Conservation (phyloP, 1,140 invertebrate genomes). For the Leucophenga varia region DNA sequence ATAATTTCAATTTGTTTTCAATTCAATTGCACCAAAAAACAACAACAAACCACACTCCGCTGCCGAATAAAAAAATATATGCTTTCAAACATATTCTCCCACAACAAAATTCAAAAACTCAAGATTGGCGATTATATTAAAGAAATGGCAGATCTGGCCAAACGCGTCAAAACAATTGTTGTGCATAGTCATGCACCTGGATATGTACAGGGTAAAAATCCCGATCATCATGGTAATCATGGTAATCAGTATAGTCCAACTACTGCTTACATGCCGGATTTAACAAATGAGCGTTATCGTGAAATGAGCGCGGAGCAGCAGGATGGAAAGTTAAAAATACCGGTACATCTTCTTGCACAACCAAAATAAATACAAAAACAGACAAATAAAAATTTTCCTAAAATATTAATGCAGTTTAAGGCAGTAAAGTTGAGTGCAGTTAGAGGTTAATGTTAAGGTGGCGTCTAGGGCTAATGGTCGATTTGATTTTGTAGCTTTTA, state of each 20-base stretch:
- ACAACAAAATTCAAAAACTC: too few species aligned
- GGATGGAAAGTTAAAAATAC: slow-evolving; percentile 43
- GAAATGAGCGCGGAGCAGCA: slow-evolving; percentile 34
- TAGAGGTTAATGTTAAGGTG: too few species aligned
- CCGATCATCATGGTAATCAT: slow-evolving; percentile 26
- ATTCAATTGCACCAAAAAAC: slow-evolving; percentile 1
- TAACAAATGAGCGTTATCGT: slow-evolving; percentile 41
- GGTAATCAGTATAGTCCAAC: slow-evolving; percentile 47
- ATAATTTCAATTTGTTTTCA: too few species aligned
- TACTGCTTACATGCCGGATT: slow-evolving; percentile 32
- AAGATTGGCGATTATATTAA: slow-evolving; percentile 49
- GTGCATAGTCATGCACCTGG: slow-evolving; percentile 33
- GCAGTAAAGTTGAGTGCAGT: too few species aligned
- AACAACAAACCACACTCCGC: slow-evolving; percentile 6
- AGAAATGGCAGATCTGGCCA: slow-evolving; percentile 48
- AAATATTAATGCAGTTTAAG: too few species aligned
- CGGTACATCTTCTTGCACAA: too few species aligned
- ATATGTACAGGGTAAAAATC: too few species aligned
- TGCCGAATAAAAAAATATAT: slow-evolving; percentile 1
- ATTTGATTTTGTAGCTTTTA: too few species aligned
- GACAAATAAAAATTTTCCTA: slow-evolving; percentile 3
- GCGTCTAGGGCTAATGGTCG: too few species aligned
- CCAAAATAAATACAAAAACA: slow-evolving; percentile 32
- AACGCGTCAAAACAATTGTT: slow-evolving; percentile 49
- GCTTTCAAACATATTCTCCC: too few species aligned